Conservation (phyloP, 1,140 invertebrate species). For the Medauroidea extradentata region DNA sequence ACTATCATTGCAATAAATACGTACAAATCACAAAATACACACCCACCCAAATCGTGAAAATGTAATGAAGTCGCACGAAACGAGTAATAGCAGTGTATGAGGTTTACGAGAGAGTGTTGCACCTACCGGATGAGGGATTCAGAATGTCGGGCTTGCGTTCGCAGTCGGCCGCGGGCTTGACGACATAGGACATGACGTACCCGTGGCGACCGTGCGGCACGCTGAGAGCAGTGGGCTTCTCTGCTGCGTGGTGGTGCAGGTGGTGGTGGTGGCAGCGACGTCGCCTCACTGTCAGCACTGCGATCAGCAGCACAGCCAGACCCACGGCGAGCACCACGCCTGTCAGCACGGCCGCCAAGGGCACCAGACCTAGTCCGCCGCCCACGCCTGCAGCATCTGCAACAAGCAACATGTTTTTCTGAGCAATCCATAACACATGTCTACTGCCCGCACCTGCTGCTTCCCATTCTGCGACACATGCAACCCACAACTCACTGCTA, state of each 20-base stretch:
- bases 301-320: conserved; percentile 56
- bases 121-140: conserved; percentile 51
- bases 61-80: too few relatives aligned
- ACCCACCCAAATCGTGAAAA: too few relatives aligned
- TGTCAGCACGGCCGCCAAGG: conserved; percentile 54
- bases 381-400: conserved; percentile 21
- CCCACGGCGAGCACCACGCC: conserved; percentile 57
- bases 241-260: too few relatives aligned
- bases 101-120: too few relatives aligned
- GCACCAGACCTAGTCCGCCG: conserved; percentile 52
- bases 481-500: too few relatives aligned
- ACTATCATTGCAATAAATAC: too few relatives aligned
- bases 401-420: not conserved
- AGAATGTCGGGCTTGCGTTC: conserved; percentile 50
- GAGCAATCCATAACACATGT: too few relatives aligned
- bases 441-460: too few relatives aligned
- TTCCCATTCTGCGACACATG: too few relatives aligned
- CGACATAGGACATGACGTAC: conserved; percentile 50
- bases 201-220: conserved; percentile 51
- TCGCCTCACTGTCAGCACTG: conserved; percentile 51
- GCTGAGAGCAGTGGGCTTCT: conserved; percentile 50
- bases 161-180: conserved; percentile 48
- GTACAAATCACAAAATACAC: too few relatives aligned
- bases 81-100: too few relatives aligned
- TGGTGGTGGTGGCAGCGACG: conserved; percentile 20